Conservation (phyloP, 2,113 vertebrate genomes). For the Sinocyclocheilus maitianheensis region DNA sequence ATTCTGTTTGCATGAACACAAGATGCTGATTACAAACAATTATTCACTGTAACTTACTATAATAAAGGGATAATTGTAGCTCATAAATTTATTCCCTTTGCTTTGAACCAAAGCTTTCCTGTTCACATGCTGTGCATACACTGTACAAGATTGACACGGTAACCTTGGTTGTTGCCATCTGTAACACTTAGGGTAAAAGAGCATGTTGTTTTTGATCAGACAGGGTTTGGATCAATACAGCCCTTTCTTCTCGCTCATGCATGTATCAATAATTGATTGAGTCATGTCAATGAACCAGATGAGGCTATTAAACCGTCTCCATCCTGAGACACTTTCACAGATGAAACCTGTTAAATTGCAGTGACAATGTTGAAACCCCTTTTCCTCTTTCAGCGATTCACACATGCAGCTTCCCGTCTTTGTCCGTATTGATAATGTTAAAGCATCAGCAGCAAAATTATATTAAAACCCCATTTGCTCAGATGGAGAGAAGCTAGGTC, state of each 20-base stretch:
- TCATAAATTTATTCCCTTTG: conserved; percentile 68
- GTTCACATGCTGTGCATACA: neutral
- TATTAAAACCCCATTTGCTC: neutral
- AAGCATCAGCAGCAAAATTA: neutral
- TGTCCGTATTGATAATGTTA: neutral
- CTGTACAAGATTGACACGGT: conserved; percentile 1
- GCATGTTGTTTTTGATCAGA: conserved; percentile 31
- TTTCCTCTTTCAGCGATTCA: neutral
- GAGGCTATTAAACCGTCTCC: conserved; percentile 7
- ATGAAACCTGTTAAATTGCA: neutral
- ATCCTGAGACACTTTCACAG: neutral
- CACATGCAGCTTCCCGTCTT: neutral
- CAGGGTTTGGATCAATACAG: conserved; percentile 33
- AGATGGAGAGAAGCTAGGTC: neutral
- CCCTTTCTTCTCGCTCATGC: conserved; percentile 1
- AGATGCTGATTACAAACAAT: conserved; percentile 76
- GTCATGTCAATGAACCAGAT: conserved; percentile 18
- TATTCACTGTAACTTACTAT: conserved; percentile 77
- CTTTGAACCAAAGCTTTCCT: conserved; percentile 29
- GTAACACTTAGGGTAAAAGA: neutral
- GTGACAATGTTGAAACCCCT: neutral
- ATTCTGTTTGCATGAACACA: conserved; percentile 71
- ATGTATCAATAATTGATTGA: conserved; percentile 36
- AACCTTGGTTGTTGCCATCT: neutral
- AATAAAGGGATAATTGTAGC: conserved; percentile 75